Base-by-base conservation (phyloP, 2,797 vertebrate genomes). In the Pangasius macronema region DNA sequence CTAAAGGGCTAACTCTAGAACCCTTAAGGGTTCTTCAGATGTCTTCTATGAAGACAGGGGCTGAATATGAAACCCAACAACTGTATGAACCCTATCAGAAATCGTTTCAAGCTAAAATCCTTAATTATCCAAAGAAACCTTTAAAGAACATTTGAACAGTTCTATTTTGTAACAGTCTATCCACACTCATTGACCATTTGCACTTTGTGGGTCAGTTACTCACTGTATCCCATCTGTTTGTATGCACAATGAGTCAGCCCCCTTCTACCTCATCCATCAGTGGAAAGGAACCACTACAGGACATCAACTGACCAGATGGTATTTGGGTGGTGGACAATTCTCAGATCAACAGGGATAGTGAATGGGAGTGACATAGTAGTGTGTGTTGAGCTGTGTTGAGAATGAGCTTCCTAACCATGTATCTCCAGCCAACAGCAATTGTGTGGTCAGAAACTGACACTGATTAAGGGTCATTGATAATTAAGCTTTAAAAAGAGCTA, bases 231-330 rank as follows among this genome's bases (percentile, higher is more conserved):
- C 49, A 77, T 77, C 49, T 30, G 75, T 33, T 77, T 6, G 14
- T 77, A 20, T 30, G n/a, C 49, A 77, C 75, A 77, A 18, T 33
- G 49, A 53, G 30, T 57, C 53, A 57, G 51, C 53, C 18, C 42
- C 4, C 4, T 18, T 49, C 46, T 30, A 36, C 33, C 30, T 79
- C 76, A 36, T 57, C 53, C 53, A 13, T 39, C 76, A 79, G 30
- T 33, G 51, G 20, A 57, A 53, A 79, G 75, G 75, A 55, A 77
- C 76, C 53, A 79, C 18, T 36, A 79, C 51, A 57, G 51, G 30
- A 36, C n/a, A 49, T 53, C 46, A 51, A 77, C 49, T 77, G 75
- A 33, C 51, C 76, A 57, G 51, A 79, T 79, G 76, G 51, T 79
- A 33, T 79, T 79, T 53, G 8, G 75, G n/a, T 55, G 30, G 51